A percentile compares a stretch with the other conserved stretches of the same genome.
Conservation (phyloP, 2,113 vertebrate genomes). For the Procavia capensis region DNA sequence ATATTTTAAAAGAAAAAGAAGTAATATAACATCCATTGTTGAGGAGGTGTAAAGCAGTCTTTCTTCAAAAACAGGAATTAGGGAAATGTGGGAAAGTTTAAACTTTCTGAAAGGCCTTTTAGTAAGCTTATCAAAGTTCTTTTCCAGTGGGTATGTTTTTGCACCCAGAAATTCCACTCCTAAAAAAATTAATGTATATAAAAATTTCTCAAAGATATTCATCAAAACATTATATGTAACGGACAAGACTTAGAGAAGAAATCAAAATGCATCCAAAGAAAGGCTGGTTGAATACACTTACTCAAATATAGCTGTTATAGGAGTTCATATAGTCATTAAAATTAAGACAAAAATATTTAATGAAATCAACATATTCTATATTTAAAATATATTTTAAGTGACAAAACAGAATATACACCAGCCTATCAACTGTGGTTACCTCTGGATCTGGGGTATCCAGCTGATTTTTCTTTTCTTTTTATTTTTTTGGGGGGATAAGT, state of each 20-base stretch:
- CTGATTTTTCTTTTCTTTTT: not conserved
- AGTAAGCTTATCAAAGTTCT: not conserved
- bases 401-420: not conserved
- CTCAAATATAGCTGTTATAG: not conserved
- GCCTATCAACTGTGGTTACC: not conserved
- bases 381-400: not conserved
- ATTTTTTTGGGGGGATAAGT: too few relatives aligned
- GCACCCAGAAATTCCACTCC: constrained; percentile 3
- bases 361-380: not conserved
- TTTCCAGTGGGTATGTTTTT: not conserved
- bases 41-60: not conserved
- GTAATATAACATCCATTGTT: not conserved
- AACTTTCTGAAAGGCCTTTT: not conserved
- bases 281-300: not conserved
- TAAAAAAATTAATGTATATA: not conserved
- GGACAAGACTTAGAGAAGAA: not conserved
- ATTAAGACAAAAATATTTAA: not conserved
- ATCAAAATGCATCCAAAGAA: not conserved
- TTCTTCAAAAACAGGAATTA: not conserved
- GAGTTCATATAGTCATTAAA: not conserved
- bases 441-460: not conserved
- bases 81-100: not conserved
- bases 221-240: not conserved
- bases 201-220: not conserved
- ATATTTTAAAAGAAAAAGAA: not conserved